phyloP scores from a whole-genome alignment of 1,140 invertebrate genomes.

The Neoseiulus cucumeris region DNA sequence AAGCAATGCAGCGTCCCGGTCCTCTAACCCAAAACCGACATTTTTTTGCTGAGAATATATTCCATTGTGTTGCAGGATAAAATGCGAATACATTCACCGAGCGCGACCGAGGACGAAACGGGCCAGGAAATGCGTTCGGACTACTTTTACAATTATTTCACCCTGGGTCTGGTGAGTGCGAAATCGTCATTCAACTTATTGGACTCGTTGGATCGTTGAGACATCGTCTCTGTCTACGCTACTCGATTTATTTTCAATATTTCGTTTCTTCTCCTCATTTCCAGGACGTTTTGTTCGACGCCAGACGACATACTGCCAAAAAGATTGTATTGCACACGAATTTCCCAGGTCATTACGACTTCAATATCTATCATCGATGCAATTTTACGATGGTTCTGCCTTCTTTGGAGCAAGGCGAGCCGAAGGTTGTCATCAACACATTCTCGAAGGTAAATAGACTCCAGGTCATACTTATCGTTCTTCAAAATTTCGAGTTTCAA shows the following conservation, averaged over 20 bases:
- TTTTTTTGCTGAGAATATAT: no score
- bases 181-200: not conserved
- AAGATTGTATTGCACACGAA: slow-evolving; percentile 96
- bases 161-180: slow-evolving; percentile 61
- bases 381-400: slow-evolving; percentile 39
- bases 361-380: slow-evolving; percentile 89
- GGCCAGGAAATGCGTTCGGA: slow-evolving; percentile 39
- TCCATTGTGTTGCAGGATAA: slow-evolving; percentile 45
- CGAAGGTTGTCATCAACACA: slow-evolving; percentile 28
- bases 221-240: not conserved
- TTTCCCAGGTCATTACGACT: slow-evolving; percentile 96
- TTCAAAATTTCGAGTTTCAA: no score
- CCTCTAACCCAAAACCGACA: no score
- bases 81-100: slow-evolving; percentile 87
- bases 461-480: not conserved
- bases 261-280: slow-evolving; percentile 19
- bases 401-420: slow-evolving; percentile 31
- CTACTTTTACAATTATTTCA: slow-evolving; percentile 95
- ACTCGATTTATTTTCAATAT: not conserved
- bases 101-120: slow-evolving; percentile 41
- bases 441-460: not conserved
- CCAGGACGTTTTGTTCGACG: slow-evolving; percentile 92
- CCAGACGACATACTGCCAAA: slow-evolving; percentile 71
- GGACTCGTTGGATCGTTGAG: not conserved
- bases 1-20: no score